Conservation (phyloP, 2,113 vertebrate genomes). For the Pyrgilauda ruficollis region DNA sequence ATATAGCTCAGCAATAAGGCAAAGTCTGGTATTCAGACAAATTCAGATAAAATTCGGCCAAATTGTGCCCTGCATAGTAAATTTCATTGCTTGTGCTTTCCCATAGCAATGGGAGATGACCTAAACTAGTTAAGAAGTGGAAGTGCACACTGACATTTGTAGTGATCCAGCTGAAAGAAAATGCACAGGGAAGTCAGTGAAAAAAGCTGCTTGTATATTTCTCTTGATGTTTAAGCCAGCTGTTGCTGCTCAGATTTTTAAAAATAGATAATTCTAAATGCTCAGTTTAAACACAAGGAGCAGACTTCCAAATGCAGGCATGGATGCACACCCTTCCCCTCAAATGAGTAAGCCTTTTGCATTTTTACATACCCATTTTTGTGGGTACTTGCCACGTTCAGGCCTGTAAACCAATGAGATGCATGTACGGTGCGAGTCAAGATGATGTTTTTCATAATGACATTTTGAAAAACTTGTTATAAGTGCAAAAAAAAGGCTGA, state of each 20-base stretch:
- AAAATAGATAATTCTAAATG: background rate
- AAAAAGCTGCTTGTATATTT: background rate
- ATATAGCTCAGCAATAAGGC: slow-evolving; percentile 24
- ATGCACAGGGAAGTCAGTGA: background rate
- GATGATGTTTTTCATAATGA: background rate
- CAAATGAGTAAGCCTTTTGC: background rate
- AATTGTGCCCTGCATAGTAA: background rate
- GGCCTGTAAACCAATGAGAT: background rate
- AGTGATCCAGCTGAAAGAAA: background rate
- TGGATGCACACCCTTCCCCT: background rate
- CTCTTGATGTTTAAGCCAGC: background rate
- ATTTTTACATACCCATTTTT: background rate
- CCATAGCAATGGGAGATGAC: background rate
- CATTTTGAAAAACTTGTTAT: background rate
- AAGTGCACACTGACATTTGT: background rate
- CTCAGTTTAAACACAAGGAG: background rate
- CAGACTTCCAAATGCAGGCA: background rate
- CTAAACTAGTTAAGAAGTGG: slow-evolving; percentile 11
- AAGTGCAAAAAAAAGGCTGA: background rate
- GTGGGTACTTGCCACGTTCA: background rate
- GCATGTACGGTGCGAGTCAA: accelerated
- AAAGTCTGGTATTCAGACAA: slow-evolving; percentile 10
- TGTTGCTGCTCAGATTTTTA: background rate
- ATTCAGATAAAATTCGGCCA: no score
- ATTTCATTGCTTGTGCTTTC: slow-evolving; percentile 8